Evolutionary conservation across 1,140 invertebrate species (phyloP).

Genomic region (Chelonus insularis): DNA sequence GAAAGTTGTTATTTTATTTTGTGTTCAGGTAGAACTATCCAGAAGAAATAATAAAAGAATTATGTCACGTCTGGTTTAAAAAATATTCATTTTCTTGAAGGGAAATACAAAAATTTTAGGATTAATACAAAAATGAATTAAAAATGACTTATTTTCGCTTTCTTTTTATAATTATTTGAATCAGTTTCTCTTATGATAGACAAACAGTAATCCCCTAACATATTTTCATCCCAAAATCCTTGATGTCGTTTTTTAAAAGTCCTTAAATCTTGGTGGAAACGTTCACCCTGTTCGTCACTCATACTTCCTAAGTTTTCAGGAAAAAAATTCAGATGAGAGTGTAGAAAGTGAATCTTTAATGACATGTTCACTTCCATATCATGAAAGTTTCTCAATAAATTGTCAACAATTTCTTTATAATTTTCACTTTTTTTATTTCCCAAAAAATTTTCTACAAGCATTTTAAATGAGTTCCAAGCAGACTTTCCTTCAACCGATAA

Average conservation of each 20-base stretch:
- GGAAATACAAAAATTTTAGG: too few relatives aligned
- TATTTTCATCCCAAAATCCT: not conserved
- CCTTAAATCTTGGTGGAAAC: not conserved
- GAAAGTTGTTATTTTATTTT: too few relatives aligned
- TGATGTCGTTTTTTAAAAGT: not conserved
- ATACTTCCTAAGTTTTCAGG: not conserved
- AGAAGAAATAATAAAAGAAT: too few relatives aligned
- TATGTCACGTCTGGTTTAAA: too few relatives aligned
- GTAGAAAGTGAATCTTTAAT: conserved; percentile 5
- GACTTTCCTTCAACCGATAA: not conserved
- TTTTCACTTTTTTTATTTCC: conserved; percentile 2
- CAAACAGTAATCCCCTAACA: not conserved
- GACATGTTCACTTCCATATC: not conserved
- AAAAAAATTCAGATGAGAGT: conserved; percentile 10
- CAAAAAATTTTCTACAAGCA: not conserved
- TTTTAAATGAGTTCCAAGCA: not conserved
- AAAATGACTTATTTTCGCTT: too few relatives aligned
- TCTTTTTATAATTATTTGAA: too few relatives aligned
- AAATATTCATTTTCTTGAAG: too few relatives aligned
- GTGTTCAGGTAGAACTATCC: too few relatives aligned
- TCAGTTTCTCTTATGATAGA: not conserved
- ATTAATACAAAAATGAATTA: too few relatives aligned
- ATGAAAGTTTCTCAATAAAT: conserved; percentile 1
- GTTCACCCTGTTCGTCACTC: not conserved
- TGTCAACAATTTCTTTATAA: too few relatives aligned